These are phyloP conservation scores for Parotocinclus haroldoi DNA, from an alignment of 2,797 vertebrate species.

Conservation along the genomic window DNA sequence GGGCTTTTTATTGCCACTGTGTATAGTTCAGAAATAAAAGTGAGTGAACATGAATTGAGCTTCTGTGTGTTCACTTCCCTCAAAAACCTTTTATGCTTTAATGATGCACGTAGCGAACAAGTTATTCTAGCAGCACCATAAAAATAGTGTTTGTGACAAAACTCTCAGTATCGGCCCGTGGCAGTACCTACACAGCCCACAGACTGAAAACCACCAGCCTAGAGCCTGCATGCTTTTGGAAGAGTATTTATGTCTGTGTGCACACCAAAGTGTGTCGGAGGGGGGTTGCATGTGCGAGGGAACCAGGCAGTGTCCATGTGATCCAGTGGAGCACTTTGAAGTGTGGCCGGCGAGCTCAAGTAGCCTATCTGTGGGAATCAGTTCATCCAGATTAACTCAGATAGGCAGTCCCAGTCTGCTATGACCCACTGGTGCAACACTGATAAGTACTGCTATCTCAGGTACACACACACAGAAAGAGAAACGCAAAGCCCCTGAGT, in stretches of 20 bases:
- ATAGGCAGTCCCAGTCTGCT: slow-evolving; percentile 22
- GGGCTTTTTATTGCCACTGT: too few species aligned
- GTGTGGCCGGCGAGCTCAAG: slow-evolving; percentile 2
- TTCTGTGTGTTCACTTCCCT: too few species aligned
- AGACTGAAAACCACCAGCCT: too few species aligned
- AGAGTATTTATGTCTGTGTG: slow-evolving; percentile 14
- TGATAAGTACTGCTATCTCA: slow-evolving; percentile 36
- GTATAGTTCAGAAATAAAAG: too few species aligned
- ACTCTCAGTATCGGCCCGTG: too few species aligned
- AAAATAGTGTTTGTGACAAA: too few species aligned
- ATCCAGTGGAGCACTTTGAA: slow-evolving; percentile 7
- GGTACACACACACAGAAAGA: not conserved
- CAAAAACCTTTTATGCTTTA: too few species aligned
- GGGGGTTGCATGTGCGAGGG: slow-evolving; percentile 6
- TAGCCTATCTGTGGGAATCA: slow-evolving; percentile 36
- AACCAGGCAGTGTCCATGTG: slow-evolving; percentile 4
- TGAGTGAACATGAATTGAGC: too few species aligned
- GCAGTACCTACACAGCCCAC: too few species aligned
- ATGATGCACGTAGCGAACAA: too few species aligned
- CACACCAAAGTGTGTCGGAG: not conserved
- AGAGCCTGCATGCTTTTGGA: not conserved
- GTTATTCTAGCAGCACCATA: too few species aligned
- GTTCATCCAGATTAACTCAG: slow-evolving; percentile 40
- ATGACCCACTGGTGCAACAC: slow-evolving; percentile 32
- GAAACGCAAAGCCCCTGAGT: not conserved